Conservation (phyloP, 92 coral and sea anemone genomes). For the Umimayanthus kanabou region DNA sequence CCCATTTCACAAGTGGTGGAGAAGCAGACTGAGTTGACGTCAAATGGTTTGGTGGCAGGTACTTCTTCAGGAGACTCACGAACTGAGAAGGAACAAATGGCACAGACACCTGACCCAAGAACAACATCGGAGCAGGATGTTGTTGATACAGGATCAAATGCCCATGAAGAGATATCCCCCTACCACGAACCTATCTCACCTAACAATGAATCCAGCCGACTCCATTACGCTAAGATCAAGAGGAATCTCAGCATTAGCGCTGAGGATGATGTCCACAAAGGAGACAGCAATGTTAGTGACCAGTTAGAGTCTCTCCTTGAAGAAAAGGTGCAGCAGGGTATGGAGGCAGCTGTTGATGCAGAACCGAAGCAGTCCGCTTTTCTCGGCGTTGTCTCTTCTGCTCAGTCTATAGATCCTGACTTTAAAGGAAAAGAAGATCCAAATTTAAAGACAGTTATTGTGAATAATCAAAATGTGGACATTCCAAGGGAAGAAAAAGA, state of each 20-base stretch:
- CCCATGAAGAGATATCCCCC: constrained; percentile 6
- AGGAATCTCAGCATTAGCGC: constrained; percentile 29
- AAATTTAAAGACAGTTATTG: neutral
- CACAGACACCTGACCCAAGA: neutral
- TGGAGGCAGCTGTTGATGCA: neutral
- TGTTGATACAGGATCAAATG: neutral
- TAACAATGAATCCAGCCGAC: constrained; percentile 16
- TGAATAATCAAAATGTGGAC: neutral
- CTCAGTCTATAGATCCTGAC: neutral
- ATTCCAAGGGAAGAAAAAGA: neutral
- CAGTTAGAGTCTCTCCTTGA: constrained; percentile 25
- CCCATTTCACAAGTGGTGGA: constrained; percentile 8
- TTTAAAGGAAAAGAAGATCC: neutral
- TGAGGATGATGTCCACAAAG: neutral
- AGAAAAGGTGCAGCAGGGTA: constrained; percentile 20
- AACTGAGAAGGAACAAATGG: neutral
- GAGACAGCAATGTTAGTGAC: neutral
- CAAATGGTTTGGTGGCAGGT: neutral
- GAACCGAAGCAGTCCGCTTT: neutral
- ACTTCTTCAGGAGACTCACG: neutral
- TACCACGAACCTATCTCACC: constrained; percentile 26
- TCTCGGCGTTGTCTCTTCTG: neutral
- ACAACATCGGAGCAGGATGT: neutral
- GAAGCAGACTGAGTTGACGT: neutral
- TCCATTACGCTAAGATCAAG: constrained; percentile 32